Percentiles rank a stretch among this genome's conserved stretches.
Evolutionary conservation across 2,888 invertebrate species (phyloP).

Genomic region (Perizoma flavofasciatum): DNA sequence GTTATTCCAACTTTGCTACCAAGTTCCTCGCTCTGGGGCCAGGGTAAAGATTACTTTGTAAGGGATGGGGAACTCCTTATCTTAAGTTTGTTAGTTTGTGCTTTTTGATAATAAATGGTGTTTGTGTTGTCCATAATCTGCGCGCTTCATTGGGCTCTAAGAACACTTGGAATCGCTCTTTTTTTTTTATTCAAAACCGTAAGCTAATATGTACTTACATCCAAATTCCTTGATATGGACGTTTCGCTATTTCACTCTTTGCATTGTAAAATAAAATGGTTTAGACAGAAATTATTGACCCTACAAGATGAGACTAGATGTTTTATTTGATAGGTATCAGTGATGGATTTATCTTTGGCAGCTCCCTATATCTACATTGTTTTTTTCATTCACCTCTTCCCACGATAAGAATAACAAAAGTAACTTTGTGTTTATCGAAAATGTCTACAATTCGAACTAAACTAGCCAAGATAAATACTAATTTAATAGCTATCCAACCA

Average conservation of each 20-base stretch:
- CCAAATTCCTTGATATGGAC: no score
- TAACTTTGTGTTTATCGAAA: conserved; percentile 16
- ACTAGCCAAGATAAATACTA: conserved; percentile 24
- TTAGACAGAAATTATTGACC: no score
- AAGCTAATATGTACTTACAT: neutral
- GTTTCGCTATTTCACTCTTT: no score
- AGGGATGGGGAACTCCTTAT: conserved; percentile 67
- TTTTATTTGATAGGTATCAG: no score
- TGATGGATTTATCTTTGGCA: no score
- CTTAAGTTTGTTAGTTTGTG: conserved; percentile 65
- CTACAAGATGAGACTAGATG: no score
- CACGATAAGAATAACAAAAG: conserved; percentile 15
- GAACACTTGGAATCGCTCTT: conserved; percentile 15
- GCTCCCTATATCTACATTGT: no score
- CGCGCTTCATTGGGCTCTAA: conserved; percentile 30
- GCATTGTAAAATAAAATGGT: no score
- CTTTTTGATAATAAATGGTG: conserved; percentile 57
- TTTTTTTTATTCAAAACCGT: neutral
- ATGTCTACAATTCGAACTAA: conserved; percentile 13
- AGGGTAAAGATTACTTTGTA: conserved; percentile 76
- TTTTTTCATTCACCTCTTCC: conserved; percentile 4
- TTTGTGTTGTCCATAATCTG: conserved; percentile 42
- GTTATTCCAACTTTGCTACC: conserved; percentile 80
- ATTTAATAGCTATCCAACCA: conserved; percentile 28
- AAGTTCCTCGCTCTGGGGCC: conserved; percentile 64